Evolutionary conservation across 2,888 invertebrate genomes (phyloP).

Genomic region (Aphidoletes aphidimyza): DNA sequence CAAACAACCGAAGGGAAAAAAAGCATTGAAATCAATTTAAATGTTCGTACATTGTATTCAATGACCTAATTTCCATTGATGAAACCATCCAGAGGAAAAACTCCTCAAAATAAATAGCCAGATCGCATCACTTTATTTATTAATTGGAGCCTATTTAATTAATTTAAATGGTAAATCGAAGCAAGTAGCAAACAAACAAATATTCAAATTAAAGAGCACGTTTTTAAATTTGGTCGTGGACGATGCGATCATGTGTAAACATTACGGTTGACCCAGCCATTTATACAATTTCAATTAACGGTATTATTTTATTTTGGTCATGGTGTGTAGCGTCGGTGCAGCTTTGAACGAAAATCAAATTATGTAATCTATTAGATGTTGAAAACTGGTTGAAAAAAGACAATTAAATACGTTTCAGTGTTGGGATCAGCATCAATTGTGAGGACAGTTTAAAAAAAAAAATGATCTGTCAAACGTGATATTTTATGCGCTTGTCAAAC

Average conservation of each 20-base stretch:
- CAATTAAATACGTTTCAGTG: neutral
- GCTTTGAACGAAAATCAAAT: neutral
- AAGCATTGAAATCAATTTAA: neutral
- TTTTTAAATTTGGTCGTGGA: neutral
- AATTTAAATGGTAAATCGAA: neutral
- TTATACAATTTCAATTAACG: neutral
- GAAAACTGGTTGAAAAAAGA: neutral
- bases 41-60: neutral
- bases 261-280: neutral
- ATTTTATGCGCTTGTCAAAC: no score
- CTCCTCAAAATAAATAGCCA: constrained; percentile 7
- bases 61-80: constrained; percentile 26
- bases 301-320: neutral
- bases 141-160: constrained; percentile 35
- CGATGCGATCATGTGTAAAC: constrained; percentile 5
- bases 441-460: no score
- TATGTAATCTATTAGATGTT: neutral
- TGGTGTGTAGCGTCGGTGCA: neutral
- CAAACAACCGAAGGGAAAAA: no score
- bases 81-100: neutral
- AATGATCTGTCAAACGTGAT: no score
- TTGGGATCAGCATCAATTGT: neutral
- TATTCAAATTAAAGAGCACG: neutral
- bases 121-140: constrained; percentile 39
- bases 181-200: neutral